A percentile compares a stretch with the other conserved stretches of the same genome.
Conservation (phyloP, 1,140 invertebrate genomes). For the Delia radicum region DNA sequence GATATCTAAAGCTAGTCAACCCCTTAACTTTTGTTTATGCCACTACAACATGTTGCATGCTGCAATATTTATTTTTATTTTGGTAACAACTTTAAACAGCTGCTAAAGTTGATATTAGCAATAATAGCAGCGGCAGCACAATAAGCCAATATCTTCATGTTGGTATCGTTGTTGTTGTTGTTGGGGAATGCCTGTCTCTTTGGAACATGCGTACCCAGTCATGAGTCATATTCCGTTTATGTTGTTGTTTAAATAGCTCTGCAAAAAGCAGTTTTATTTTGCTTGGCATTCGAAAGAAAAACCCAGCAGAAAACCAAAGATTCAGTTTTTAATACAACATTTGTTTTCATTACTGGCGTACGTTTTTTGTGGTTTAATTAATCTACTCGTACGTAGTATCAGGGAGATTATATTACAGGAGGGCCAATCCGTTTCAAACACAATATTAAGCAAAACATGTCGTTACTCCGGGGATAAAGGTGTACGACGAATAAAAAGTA, state of each 20-base stretch:
- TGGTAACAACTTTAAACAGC: background rate
- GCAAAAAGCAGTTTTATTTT: background rate
- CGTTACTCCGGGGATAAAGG: no score
- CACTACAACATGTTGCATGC: constrained; percentile 20
- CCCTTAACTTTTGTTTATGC: constrained; percentile 8
- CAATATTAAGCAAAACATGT: no score
- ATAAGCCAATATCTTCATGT: background rate
- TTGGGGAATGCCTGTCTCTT: constrained; percentile 17
- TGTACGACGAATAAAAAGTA: no score
- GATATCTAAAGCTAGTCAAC: no score
- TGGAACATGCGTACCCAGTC: constrained; percentile 12
- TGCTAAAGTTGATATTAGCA: constrained; percentile 6
- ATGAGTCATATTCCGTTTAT: constrained; percentile 17
- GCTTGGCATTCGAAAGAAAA: background rate
- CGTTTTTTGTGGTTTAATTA: background rate
- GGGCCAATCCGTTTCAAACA: background rate
- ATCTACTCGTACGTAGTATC: background rate
- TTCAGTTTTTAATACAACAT: background rate
- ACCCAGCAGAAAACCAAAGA: background rate
- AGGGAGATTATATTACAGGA: no score
- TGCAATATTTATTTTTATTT: background rate
- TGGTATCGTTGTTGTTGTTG: background rate
- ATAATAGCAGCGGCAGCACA: background rate
- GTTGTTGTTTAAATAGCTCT: background rate
- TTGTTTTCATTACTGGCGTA: background rate